Evolutionary conservation across 2,888 invertebrate genomes (phyloP), one percentile per base, ranked within the genome.

Genomic region (Iselma pallidipennis): DNA sequence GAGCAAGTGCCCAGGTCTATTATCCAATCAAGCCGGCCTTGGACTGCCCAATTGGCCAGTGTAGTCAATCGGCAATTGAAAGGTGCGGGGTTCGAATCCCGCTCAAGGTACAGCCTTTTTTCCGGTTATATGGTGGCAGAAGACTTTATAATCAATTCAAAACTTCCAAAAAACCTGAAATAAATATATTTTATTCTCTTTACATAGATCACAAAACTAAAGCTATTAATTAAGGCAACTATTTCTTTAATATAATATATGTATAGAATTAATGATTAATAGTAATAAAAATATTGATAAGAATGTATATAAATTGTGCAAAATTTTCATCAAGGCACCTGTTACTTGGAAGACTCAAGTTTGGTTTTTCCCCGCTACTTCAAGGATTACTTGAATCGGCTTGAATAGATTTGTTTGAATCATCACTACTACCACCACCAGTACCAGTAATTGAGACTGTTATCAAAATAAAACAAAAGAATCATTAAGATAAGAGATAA

Each of bases 401-500:
- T 3, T 48, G 12, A 7, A 12, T 48, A 12, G 29, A 0, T 29
- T 52, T 28, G 1, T 12, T 21, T 12, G 3, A 2, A 14, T 28
- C 5, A 52, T 52, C 16, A 52, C 29, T 21, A 51, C 16, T 51
- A 28, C 12, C 14, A 14, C 12, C 29, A 28, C 26, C 19, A 29
- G 12, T 29, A 28, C 26, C 19, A 29, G 12, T 29, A 14, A 37
- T 2, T n/a, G 29, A 26, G n/a, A 52, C 29, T 29, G n/a, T n/a
- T n/a, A n/a, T n/a, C n/a, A n/a, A n/a, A n/a, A n/a, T n/a, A n/a
- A n/a, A n/a, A 52, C 3, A 52, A 52, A 52, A 6, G 2, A 21
- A 25, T 29, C 14, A 29, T n/a, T 14, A 37, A 14, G 16, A 14
- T 16, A 26, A 28, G 16, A 52, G 33, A 33, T 86, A n/a, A n/a